Evolutionary conservation across 2,888 invertebrate species (phyloP).

Genomic region (Oscheius sp.): DNA sequence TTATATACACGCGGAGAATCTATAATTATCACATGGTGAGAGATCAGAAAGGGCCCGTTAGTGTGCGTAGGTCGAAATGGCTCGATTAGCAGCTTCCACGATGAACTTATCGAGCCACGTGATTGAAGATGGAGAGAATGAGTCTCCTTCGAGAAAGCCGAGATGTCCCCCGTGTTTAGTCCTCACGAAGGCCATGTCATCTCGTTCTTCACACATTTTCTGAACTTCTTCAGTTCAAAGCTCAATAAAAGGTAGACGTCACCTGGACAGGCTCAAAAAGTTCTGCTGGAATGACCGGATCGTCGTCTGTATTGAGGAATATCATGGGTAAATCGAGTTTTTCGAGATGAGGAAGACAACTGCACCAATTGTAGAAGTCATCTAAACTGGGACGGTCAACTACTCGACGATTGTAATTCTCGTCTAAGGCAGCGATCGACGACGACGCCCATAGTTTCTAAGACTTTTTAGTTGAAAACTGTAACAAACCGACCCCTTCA

Average conservation of each 20-base stretch:
- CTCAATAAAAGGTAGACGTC: neutral
- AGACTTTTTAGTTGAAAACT: neutral
- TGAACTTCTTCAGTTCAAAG: slow-evolving; percentile 7
- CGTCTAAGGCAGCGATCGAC: slow-evolving; percentile 88
- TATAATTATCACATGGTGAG: too few relatives aligned
- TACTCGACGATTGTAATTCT: slow-evolving; percentile 81
- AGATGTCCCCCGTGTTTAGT: slow-evolving; percentile 92
- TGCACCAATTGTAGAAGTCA: slow-evolving; percentile 81
- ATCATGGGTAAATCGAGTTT: slow-evolving; percentile 82
- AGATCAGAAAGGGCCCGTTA: slow-evolving; percentile 37
- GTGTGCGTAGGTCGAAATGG: slow-evolving; percentile 1
- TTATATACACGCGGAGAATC: too few relatives aligned
- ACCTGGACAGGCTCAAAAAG: slow-evolving; percentile 80
- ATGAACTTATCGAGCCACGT: slow-evolving; percentile 88
- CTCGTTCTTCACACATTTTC: slow-evolving; percentile 46
- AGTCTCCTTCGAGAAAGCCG: slow-evolving; percentile 89
- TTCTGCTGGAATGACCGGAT: slow-evolving; percentile 88
- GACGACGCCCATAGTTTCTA: slow-evolving; percentile 85
- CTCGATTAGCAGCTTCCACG: slow-evolving; percentile 29
- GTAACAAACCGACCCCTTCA: slow-evolving; percentile 77
- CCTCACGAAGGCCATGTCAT: slow-evolving; percentile 81
- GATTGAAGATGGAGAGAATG: slow-evolving; percentile 86
- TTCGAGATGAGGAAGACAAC: slow-evolving; percentile 72
- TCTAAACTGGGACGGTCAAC: slow-evolving; percentile 76
- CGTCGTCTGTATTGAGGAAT: slow-evolving; percentile 89